Conservation (phyloP, 2,888 invertebrate species). For the Rugalucina vietnamica region DNA sequence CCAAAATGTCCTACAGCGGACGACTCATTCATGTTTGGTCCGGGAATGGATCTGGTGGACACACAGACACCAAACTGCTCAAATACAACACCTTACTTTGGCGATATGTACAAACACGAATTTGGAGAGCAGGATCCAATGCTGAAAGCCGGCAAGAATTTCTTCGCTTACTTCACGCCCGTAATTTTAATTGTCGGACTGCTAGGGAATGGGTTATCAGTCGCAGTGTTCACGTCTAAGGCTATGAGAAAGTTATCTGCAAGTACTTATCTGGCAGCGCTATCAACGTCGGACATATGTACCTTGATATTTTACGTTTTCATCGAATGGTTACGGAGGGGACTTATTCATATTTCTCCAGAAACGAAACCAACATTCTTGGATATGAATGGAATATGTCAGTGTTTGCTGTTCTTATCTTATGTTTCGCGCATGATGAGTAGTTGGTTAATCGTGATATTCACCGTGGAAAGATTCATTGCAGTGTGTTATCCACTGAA, state of each 20-base stretch:
- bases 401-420: slow-evolving; percentile 89
- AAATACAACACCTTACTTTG: not conserved
- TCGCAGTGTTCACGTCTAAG: slow-evolving; percentile 91
- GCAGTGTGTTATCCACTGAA: slow-evolving; percentile 80
- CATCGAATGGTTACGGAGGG: slow-evolving; percentile 80
- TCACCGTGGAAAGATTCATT: slow-evolving; percentile 80
- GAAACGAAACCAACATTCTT: slow-evolving; percentile 58
- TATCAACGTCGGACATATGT: slow-evolving; percentile 91
- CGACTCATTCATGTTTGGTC: not conserved
- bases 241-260: slow-evolving; percentile 88
- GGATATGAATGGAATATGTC: slow-evolving; percentile 83
- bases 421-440: slow-evolving; percentile 79
- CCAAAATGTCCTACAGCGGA: not conserved
- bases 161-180: slow-evolving; percentile 89
- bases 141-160: slow-evolving; percentile 41
- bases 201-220: slow-evolving; percentile 90
- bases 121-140: slow-evolving; percentile 7
- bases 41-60: not conserved
- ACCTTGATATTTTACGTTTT: slow-evolving; percentile 86
- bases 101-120: not conserved
- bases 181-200: slow-evolving; percentile 89
- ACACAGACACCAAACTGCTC: not conserved
- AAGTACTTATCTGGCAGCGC: slow-evolving; percentile 90
- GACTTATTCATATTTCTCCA: slow-evolving; percentile 58
- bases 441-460: slow-evolving; percentile 80